phyloP scores from a whole-genome alignment of 2,797 vertebrate species.

The Sandelia bainsii region DNA sequence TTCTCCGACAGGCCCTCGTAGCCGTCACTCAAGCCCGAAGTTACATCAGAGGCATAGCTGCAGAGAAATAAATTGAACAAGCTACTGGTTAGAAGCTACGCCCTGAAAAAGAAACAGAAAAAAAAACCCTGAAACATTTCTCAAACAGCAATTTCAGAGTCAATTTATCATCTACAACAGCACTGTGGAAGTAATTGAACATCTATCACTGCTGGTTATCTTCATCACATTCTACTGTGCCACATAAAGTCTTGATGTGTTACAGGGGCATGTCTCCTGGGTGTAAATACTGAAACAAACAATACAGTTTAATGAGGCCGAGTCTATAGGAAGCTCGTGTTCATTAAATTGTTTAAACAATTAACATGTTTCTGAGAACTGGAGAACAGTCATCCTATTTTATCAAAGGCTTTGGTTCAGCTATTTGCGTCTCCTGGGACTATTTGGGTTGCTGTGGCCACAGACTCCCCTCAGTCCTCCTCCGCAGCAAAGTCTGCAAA shows the following conservation, averaged over 20 bases:
- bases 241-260: conserved; percentile 36
- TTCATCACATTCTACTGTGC: conserved; percentile 8
- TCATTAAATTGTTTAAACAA: conserved; percentile 33
- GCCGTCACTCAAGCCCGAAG: conserved; percentile 91
- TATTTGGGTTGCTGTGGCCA: conserved; percentile 61
- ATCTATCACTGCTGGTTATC: conserved; percentile 15
- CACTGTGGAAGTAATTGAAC: background rate
- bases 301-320: conserved; percentile 3
- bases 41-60: conserved; percentile 94
- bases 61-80: background rate
- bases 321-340: conserved; percentile 12
- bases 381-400: conserved; percentile 56
- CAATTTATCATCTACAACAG: conserved; percentile 20
- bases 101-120: background rate
- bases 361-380: conserved; percentile 45
- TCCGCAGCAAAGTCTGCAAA: conserved; percentile 62
- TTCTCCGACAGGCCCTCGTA: conserved; percentile 89
- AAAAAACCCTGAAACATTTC: conserved; percentile 3
- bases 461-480: conserved; percentile 47
- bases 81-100: conserved; percentile 21
- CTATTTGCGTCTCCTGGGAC: conserved; percentile 77
- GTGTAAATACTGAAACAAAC: conserved; percentile 33
- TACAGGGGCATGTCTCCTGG: conserved; percentile 13
- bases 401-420: conserved; percentile 60
- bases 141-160: conserved; percentile 16